A percentile compares a stretch with the other conserved stretches of the same genome.
These are phyloP conservation scores for Chionomys nivalis DNA, from an alignment of 2,113 vertebrate species.

Conservation along the genomic window DNA sequence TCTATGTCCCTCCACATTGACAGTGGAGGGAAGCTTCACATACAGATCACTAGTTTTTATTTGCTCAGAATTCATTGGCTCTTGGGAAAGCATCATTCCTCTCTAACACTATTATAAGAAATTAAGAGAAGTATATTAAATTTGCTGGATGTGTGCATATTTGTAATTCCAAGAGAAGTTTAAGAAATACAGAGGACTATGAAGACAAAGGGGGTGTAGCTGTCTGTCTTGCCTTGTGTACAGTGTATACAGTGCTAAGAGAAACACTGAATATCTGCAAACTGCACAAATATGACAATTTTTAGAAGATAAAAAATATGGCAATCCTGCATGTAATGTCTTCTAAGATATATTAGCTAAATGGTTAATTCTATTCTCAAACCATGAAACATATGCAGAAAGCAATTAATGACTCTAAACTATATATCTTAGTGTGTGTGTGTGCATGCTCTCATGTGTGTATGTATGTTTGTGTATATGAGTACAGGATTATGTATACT, in stretches of 20 bases:
- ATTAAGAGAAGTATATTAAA: not conserved
- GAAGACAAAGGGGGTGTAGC: not conserved
- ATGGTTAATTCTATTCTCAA: slow-evolving; percentile 25
- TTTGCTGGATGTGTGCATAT: not conserved
- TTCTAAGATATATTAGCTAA: slow-evolving; percentile 11
- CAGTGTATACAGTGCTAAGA: not conserved
- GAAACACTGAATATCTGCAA: slow-evolving; percentile 9
- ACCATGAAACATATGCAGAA: slow-evolving; percentile 24
- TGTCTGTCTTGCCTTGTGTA: not conserved
- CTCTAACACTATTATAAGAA: not conserved
- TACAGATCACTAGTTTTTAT: not conserved
- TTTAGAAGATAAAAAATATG: slow-evolving; percentile 62
- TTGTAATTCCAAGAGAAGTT: not conserved
- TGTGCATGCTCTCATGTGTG: not conserved
- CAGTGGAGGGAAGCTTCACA: not conserved
- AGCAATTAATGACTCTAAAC: not conserved
- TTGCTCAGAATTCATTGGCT: not conserved
- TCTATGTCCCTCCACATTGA: not conserved
- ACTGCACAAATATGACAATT: slow-evolving; percentile 36
- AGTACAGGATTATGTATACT: not conserved
- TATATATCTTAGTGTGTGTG: not conserved
- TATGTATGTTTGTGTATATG: not conserved
- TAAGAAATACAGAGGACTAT: not conserved
- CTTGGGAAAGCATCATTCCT: not conserved
- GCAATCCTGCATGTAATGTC: slow-evolving; percentile 35